phyloP scores from a whole-genome alignment of 1,140 invertebrate genomes.

The Homarus americanus region DNA sequence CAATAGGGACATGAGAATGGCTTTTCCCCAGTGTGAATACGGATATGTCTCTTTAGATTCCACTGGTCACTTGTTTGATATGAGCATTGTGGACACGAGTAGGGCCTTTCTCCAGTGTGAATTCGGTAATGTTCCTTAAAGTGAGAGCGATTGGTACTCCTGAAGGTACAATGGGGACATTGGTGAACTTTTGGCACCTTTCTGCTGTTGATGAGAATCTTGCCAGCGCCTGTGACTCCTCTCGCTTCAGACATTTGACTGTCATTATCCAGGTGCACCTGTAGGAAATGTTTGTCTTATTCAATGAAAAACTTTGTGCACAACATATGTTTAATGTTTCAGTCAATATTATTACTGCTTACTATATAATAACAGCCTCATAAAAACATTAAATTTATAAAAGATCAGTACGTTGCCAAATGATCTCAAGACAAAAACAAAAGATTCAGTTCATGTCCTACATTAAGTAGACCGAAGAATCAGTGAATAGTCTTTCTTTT shows the following conservation, averaged over 20 bases:
- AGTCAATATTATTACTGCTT: neutral
- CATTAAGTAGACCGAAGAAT: neutral
- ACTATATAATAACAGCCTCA: neutral
- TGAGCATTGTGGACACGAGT: slow-evolving; percentile 35
- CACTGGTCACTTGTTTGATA: slow-evolving; percentile 34
- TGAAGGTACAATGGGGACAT: slow-evolving; percentile 59
- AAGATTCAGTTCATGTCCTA: neutral
- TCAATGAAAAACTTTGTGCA: slow-evolving; percentile 2
- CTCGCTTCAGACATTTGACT: slow-evolving; percentile 22
- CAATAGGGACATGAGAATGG: slow-evolving; percentile 17
- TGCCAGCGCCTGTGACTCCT: slow-evolving; percentile 21
- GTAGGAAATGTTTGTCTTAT: slow-evolving; percentile 40
- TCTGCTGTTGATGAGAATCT: slow-evolving; percentile 21
- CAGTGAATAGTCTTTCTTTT: neutral
- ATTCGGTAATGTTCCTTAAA: slow-evolving; percentile 57
- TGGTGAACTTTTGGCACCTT: slow-evolving; percentile 45
- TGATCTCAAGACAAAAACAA: neutral
- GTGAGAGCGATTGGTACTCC: slow-evolving; percentile 42
- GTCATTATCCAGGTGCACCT: slow-evolving; percentile 41
- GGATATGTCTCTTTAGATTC: slow-evolving; percentile 44
- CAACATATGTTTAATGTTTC: neutral
- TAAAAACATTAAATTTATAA: neutral
- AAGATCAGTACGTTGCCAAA: neutral
- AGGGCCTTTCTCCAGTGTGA: slow-evolving; percentile 70
- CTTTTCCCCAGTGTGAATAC: slow-evolving; percentile 28